Conservation (phyloP, 2,113 vertebrate species). For the Gracilinanus agilis region DNA sequence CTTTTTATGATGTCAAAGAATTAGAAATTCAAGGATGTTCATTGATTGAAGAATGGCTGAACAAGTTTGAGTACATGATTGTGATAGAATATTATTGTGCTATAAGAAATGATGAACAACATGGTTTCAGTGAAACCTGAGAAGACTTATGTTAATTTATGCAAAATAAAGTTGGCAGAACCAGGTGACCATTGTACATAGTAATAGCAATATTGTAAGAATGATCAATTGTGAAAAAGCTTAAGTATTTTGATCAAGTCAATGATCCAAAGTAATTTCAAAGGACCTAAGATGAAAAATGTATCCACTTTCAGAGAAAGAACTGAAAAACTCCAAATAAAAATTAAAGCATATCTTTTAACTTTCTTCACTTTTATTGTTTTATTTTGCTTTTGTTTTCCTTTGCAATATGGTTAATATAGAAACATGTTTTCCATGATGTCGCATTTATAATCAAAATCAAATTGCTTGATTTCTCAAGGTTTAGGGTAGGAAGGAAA, state of each 20-base stretch:
- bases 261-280: not conserved
- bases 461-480: no score
- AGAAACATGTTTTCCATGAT: no score
- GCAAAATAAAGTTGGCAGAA: no score
- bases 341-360: not conserved
- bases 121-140: no score
- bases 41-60: not conserved
- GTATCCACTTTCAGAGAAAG: not conserved
- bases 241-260: not conserved
- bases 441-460: no score
- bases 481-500: no score
- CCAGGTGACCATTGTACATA: no score
- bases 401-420: not conserved
- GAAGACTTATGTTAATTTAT: no score
- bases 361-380: not conserved
- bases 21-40: not conserved
- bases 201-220: no score
- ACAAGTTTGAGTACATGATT: no score
- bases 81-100: no score
- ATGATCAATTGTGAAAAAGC: not conserved
- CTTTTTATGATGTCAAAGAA: not conserved
- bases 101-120: no score
- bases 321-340: not conserved
- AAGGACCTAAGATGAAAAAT: not conserved
- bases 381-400: not conserved